Evolutionary conservation across 2,888 invertebrate genomes (phyloP).

Genomic region (Cephalotes varians): DNA sequence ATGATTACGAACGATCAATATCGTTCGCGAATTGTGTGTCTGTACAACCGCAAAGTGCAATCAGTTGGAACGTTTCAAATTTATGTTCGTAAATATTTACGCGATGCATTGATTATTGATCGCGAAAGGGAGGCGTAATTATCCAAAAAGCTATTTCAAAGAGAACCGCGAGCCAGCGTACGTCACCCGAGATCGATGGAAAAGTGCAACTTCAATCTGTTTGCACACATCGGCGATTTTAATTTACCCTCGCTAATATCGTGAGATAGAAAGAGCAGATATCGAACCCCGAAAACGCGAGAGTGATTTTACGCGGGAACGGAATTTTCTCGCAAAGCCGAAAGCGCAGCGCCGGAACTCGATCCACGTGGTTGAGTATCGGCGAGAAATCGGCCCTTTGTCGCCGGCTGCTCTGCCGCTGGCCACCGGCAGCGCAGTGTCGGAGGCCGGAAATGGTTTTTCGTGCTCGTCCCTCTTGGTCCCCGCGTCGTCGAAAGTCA

Average conservation of each 20-base stretch:
- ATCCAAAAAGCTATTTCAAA: slow-evolving; percentile 18
- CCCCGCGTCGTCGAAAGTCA: slow-evolving; percentile 53
- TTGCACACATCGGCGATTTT: background rate
- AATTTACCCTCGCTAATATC: slow-evolving; percentile 12
- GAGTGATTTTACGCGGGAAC: slow-evolving; percentile 35
- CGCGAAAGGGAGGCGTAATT: slow-evolving; percentile 19
- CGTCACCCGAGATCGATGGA: background rate
- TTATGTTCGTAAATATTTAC: slow-evolving; percentile 46
- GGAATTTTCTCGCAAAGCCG: slow-evolving; percentile 32
- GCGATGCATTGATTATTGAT: slow-evolving; percentile 35
- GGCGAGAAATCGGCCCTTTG: slow-evolving; percentile 62
- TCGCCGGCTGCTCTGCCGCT: slow-evolving; percentile 54
- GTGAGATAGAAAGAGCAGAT: background rate
- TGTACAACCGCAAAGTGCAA: slow-evolving; percentile 18
- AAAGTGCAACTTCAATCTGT: background rate
- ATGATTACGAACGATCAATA: slow-evolving; percentile 18
- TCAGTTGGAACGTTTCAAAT: slow-evolving; percentile 25
- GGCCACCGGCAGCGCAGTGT: slow-evolving; percentile 26
- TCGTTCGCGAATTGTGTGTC: background rate
- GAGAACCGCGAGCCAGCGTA: background rate
- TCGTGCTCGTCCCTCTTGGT: slow-evolving; percentile 57
- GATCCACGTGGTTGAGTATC: slow-evolving; percentile 60
- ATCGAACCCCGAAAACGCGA: background rate
- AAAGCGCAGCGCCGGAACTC: slow-evolving; percentile 48
- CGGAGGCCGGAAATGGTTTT: slow-evolving; percentile 67